phyloP scores from a whole-genome alignment of 2,797 vertebrate species.

The Thunnus albacares region DNA sequence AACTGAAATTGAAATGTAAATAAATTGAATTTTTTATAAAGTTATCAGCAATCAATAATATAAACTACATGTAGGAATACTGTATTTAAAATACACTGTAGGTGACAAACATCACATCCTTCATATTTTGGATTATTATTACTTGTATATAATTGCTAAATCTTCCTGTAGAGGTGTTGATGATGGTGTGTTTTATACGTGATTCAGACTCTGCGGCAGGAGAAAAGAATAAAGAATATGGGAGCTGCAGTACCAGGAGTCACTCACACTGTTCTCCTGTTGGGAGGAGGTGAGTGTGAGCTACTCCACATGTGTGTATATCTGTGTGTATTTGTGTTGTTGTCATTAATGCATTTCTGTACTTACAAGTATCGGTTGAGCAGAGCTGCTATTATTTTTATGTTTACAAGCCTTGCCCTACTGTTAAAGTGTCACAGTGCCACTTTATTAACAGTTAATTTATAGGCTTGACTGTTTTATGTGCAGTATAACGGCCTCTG shows the following conservation, averaged over 20 bases:
- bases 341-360: neutral
- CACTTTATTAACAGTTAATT: neutral
- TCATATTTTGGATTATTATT: neutral
- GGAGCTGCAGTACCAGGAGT: conserved; percentile 64
- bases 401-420: neutral
- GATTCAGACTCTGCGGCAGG: conserved; percentile 73
- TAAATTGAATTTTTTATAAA: neutral
- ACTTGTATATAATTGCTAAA: neutral
- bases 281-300: conserved; percentile 84
- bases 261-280: conserved; percentile 77
- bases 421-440: neutral
- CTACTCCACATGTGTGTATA: neutral
- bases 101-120: neutral
- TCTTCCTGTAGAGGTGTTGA: neutral
- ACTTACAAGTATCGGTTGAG: neutral
- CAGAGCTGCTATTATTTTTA: neutral
- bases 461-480: too few relatives aligned
- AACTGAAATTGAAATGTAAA: neutral
- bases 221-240: conserved; percentile 81
- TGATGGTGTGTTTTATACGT: conserved; percentile 26
- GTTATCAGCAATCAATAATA: too few relatives aligned
- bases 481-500: too few relatives aligned
- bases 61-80: too few relatives aligned
- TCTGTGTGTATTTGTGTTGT: conserved; percentile 14
- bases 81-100: neutral